Base-by-base conservation (phyloP, 2,797 vertebrate genomes). In the Adelosebastes latens region DNA sequence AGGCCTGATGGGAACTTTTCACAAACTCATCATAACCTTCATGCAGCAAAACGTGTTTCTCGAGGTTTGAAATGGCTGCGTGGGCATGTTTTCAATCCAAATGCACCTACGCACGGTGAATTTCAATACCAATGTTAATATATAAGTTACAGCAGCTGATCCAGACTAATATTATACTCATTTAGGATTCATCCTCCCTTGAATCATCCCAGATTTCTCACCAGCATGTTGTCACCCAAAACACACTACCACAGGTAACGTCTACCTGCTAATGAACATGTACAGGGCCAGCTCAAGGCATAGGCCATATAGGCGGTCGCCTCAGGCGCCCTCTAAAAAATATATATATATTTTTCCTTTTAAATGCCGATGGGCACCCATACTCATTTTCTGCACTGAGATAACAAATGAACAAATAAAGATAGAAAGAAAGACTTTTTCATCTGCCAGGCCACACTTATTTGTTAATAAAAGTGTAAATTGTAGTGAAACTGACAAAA, bases 1-100 rank as follows among this genome's bases (percentile, higher is more conserved):
- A 39, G 46, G 63, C 72, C 39, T 42, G 70, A 65, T 24, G 72
- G 70, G 62, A 87, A 75, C 62, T 62, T 81, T 61, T 66, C 13
- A 11, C 59, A 64, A 20, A 42, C 39, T 49, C 14, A 9, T 42
- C 8, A 0, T 5, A 27, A 10, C 16, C 22, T 64, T 20, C 31
- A 31, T 22, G 34, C 16, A 46, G 53, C 14, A 22, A 36, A 25
- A 68, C 6, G 18, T 63, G 42, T 56, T 64, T 77, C 9, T 22
- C 4, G 2, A 16, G 4, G 10, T 46, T 24, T 63, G 5, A 60
- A 24, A 59, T 32, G 13, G 11, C 7, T 24, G 25, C 4, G 14
- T 4, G 8, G 52, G 12, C 10, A 63, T 14, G 24, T 61, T 72
- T 71, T 80, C 16, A 18, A 62, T 59, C 36, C 39, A 39, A 80